These are phyloP conservation scores for Monomorium pharaonis DNA, from an alignment of 1,140 invertebrate genomes.

Conservation along the genomic window DNA sequence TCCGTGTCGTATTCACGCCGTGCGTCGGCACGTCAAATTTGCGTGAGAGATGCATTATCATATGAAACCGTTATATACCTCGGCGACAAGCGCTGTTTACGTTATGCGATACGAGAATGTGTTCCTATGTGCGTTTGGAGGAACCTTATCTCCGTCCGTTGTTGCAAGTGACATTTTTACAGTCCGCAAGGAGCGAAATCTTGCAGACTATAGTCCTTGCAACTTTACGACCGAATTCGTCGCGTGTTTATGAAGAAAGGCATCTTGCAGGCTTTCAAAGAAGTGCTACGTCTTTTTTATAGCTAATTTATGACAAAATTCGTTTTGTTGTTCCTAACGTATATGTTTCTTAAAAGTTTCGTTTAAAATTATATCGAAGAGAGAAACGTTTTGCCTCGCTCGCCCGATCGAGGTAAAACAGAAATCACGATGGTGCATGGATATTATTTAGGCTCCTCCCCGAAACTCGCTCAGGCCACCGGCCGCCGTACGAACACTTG, in stretches of 20 bases:
- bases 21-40: neutral
- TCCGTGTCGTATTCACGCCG: neutral
- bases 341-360: neutral
- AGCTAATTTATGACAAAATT: neutral
- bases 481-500: conserved; percentile 12
- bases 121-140: neutral
- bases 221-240: neutral
- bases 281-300: neutral
- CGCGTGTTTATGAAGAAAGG: neutral
- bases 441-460: conserved; percentile 26
- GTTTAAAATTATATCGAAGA: neutral
- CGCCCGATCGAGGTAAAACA: neutral
- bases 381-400: neutral
- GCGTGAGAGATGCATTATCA: conserved; percentile 3
- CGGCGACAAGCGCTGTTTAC: conserved; percentile 18
- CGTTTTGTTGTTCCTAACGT: neutral
- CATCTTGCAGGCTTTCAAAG: neutral
- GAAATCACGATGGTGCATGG: conserved; percentile 27
- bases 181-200: neutral
- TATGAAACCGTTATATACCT: neutral
- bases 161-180: neutral
- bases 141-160: conserved; percentile 8
- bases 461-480: conserved; percentile 27
- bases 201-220: neutral
- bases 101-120: conserved; percentile 5